Percentiles rank a stretch among this genome's conserved stretches.
Conservation (phyloP, 2,797 vertebrate genomes). For the Gallirallus australis region DNA sequence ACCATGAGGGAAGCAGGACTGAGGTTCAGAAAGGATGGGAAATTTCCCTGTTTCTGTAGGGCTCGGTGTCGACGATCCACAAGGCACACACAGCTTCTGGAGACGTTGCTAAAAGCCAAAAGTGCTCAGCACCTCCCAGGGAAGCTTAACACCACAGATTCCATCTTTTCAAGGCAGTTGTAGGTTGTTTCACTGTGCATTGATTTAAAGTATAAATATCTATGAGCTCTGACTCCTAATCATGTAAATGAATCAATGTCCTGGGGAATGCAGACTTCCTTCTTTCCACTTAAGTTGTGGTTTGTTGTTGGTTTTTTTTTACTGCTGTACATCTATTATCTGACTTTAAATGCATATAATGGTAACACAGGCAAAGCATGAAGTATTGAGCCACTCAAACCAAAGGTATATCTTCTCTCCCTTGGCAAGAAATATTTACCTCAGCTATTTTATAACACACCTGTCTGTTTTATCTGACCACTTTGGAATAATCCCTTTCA, state of each 20-base stretch:
- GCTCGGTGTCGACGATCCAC: accelerated
- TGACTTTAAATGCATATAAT: background rate
- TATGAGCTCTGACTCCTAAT: background rate
- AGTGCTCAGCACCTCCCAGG: background rate
- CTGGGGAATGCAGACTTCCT: background rate
- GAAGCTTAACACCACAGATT: background rate
- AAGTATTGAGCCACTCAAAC: background rate
- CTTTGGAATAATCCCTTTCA: background rate
- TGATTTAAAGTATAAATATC: conserved; percentile 8
- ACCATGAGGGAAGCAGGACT: background rate
- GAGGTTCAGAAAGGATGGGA: background rate
- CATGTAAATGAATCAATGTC: background rate
- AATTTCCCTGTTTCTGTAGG: background rate
- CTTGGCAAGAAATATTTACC: background rate
- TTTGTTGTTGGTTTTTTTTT: background rate
- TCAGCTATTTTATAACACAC: background rate
- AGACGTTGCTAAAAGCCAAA: background rate
- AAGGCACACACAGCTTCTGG: background rate
- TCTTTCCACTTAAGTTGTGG: background rate
- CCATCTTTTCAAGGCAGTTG: background rate
- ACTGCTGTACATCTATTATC: background rate
- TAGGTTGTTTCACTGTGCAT: background rate
- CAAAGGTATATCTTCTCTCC: background rate
- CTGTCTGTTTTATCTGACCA: background rate
- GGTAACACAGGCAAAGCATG: background rate